A percentile compares a stretch with the other conserved stretches of the same genome.
These are phyloP conservation scores for Chrysaora quinquecirrha DNA, from an alignment of 30 jellyfish, hydroid and myxozoan genomes.

Conservation along the genomic window DNA sequence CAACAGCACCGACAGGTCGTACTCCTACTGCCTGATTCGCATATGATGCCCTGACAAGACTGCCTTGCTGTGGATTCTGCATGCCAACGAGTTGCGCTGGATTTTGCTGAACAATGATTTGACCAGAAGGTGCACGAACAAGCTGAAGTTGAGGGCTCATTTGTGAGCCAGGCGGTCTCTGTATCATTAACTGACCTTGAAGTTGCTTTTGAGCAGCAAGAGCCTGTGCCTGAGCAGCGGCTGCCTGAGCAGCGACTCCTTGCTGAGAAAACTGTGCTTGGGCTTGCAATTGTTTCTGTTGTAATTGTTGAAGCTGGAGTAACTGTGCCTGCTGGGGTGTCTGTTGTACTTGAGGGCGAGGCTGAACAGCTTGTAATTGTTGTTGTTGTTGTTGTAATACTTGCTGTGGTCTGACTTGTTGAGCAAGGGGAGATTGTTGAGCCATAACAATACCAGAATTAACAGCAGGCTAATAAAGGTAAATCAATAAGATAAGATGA, in stretches of 20 bases:
- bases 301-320: neutral
- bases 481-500: neutral
- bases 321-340: neutral
- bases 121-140: slow-evolving; percentile 5
- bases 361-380: neutral
- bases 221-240: slow-evolving; percentile 11
- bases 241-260: neutral
- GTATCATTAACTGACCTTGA: neutral
- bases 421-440: neutral
- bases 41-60: slow-evolving; percentile 26
- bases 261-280: too few species aligned
- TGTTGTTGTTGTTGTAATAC: slow-evolving; percentile 1
- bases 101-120: slow-evolving; percentile 4
- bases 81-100: neutral
- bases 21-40: slow-evolving; percentile 45
- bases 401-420: slow-evolving; percentile 13
- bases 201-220: slow-evolving; percentile 17
- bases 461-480: neutral
- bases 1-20: slow-evolving; percentile 51
- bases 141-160: slow-evolving; percentile 3
- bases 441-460: neutral
- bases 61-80: slow-evolving; percentile 1
- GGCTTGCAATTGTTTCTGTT: slow-evolving; percentile 8
- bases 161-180: neutral
- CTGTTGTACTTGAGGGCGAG: neutral